Evolutionary conservation across 2,797 vertebrate genomes (phyloP), one percentile per base, ranked within the genome.

Genomic region (Acanthis flammea): DNA sequence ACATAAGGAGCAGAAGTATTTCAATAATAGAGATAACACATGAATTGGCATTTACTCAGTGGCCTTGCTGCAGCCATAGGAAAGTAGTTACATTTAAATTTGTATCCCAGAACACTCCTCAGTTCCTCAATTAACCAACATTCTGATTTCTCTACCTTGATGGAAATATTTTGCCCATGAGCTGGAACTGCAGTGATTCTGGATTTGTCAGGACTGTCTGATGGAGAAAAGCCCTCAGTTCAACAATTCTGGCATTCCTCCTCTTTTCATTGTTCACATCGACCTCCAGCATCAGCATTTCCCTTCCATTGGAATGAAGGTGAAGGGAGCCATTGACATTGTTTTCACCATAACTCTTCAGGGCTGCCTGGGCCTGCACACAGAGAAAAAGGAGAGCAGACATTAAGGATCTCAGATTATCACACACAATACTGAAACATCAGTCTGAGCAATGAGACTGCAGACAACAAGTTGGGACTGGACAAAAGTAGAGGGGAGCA

Each of bases 161-260:
- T 24, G 97, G 95, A 48, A 98, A 97, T 73, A 97, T 60, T 95
- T 98, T 98, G 75, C 98, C 96, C 7, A 88, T 85, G 60, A 99
- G 90, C 86, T 97, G 97, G 45, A 99, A 83, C 35, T 95, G 89
- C 63, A 98, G 79, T 47, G 97, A 79, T 53, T 88, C 74, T 71
- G 97, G 78, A 15, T 79, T 73, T 25, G 95, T 79, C 47, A 98
- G 74, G 53, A 98, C 37, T 23, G 90, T 96, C 93, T 99, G 98
- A 48, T 90, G 97, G 47, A 99, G 51, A 48, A 97, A 87, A 67
- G 98, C 19, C 22, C 72, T 97, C 68, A 98, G 50, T 25, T 88
- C 86, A 27, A 98, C 15, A 14, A 42, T 50, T 95, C 71, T 92
- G 82, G 91, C 45, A 39, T 60, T 97, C 51, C 31, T 96, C 54